Evolutionary conservation across 2,113 vertebrate genomes (phyloP).

Genomic region (Eleginops maclovinus): DNA sequence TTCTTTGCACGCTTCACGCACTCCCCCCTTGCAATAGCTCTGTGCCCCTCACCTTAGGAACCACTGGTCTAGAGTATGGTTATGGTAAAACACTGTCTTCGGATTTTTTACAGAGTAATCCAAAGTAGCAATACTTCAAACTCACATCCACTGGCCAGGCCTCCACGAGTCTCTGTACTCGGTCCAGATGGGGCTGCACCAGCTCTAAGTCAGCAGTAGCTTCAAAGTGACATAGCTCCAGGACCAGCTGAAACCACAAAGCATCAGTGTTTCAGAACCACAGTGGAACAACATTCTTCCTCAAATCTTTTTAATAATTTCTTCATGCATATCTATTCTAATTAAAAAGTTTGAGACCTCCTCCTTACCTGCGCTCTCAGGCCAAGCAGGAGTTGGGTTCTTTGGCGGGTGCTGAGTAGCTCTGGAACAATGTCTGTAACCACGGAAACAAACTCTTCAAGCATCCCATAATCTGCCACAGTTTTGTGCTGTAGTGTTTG

Average conservation of each 20-base stretch:
- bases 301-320: too few relatives aligned
- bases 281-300: not conserved
- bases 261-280: too few relatives aligned
- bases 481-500: constrained; percentile 67
- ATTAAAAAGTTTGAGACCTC: not conserved
- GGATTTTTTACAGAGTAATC: not conserved
- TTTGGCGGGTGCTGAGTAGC: constrained; percentile 75
- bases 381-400: constrained; percentile 79
- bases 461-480: constrained; percentile 76
- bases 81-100: not conserved
- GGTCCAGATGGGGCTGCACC: constrained; percentile 68
- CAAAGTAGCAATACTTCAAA: not conserved
- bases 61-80: too few relatives aligned
- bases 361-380: constrained; percentile 82
- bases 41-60: too few relatives aligned
- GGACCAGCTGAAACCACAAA: constrained; percentile 60
- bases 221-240: constrained; percentile 66
- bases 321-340: too few relatives aligned
- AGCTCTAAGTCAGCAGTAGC: constrained; percentile 25
- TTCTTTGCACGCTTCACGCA: too few relatives aligned
- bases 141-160: constrained; percentile 37
- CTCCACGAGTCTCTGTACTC: constrained; percentile 53
- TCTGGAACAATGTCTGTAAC: constrained; percentile 78
- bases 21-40: too few relatives aligned
- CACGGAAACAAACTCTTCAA: constrained; percentile 79